phyloP scores from a whole-genome alignment of 2,113 vertebrate species.

The Microcebus ravelobensis region DNA sequence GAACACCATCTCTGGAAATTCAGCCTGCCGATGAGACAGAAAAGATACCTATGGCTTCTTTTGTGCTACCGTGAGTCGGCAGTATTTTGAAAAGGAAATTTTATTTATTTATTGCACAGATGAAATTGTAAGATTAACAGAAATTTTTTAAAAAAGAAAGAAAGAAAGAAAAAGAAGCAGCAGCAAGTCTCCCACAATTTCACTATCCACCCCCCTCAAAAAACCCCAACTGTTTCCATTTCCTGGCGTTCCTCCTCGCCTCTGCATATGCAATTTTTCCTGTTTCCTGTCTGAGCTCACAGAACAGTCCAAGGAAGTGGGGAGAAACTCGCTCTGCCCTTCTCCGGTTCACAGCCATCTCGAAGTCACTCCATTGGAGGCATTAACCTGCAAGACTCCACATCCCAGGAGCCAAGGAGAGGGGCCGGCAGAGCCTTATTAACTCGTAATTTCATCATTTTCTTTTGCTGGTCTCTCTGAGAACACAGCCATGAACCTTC shows the following conservation, averaged over 20 bases:
- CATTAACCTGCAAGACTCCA: slow-evolving; percentile 62
- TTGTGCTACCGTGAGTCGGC: not conserved
- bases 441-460: slow-evolving; percentile 69
- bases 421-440: slow-evolving; percentile 65
- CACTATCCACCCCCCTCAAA: not conserved
- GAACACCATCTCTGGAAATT: not conserved
- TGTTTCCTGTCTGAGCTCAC: not conserved
- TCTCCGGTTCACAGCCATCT: not conserved
- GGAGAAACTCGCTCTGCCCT: not conserved
- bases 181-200: not conserved
- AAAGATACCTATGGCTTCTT: not conserved
- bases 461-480: slow-evolving; percentile 72
- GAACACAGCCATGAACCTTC: slow-evolving; percentile 40
- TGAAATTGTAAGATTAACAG: not conserved
- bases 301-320: not conserved
- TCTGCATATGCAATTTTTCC: not conserved
- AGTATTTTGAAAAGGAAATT: not conserved
- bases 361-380: slow-evolving; percentile 56
- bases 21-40: slow-evolving; percentile 12
- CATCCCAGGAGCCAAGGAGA: slow-evolving; percentile 51
- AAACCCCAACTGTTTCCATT: not conserved
- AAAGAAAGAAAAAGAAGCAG: not conserved
- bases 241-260: not conserved
- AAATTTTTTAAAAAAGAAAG: not conserved
- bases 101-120: not conserved